Percentiles rank a stretch among this genome's conserved stretches.
Evolutionary conservation across 1,140 invertebrate species (phyloP).

Genomic region (Drosophila ohnishii): DNA sequence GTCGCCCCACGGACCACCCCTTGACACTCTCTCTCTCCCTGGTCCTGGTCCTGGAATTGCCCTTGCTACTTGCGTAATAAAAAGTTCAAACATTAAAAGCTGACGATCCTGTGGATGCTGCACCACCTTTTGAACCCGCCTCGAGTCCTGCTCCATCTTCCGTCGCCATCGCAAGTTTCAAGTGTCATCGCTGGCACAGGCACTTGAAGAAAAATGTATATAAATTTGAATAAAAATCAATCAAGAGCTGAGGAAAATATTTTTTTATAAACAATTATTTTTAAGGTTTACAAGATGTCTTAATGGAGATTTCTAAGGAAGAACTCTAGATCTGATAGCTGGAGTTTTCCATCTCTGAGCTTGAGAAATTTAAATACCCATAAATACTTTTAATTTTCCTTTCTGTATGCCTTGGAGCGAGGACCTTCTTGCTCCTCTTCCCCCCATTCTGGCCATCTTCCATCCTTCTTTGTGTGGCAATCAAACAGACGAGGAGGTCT

Average conservation of each 20-base stretch:
- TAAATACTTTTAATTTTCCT: not conserved
- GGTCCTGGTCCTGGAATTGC: conserved; percentile 9
- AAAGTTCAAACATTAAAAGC: conserved; percentile 80
- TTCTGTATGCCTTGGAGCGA: conserved; percentile 40
- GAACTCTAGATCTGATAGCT: not conserved
- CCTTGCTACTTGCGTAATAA: conserved; percentile 65
- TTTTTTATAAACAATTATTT: too few species aligned
- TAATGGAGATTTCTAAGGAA: not conserved
- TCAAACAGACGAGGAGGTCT: conserved; percentile 44
- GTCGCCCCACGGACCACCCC: conserved; percentile 5
- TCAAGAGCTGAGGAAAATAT: not conserved
- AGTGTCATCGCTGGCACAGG: conserved; percentile 59
- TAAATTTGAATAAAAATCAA: not conserved
- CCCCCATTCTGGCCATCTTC: conserved; percentile 11
- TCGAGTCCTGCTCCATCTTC: conserved; percentile 26
- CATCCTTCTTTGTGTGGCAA: conserved; percentile 67
- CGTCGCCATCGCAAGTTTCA: conserved; percentile 54
- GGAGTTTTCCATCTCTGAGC: not conserved
- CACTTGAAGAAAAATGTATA: conserved; percentile 5
- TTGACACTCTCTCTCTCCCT: not conserved
- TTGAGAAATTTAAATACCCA: not conserved
- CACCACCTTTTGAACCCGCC: conserved; percentile 15
- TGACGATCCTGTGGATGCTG: conserved; percentile 42
- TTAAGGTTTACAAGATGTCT: too few species aligned
- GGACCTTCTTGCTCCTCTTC: conserved; percentile 8